Base-by-base conservation (phyloP, 2,797 vertebrate genomes). In the Manis pentadactyla region DNA sequence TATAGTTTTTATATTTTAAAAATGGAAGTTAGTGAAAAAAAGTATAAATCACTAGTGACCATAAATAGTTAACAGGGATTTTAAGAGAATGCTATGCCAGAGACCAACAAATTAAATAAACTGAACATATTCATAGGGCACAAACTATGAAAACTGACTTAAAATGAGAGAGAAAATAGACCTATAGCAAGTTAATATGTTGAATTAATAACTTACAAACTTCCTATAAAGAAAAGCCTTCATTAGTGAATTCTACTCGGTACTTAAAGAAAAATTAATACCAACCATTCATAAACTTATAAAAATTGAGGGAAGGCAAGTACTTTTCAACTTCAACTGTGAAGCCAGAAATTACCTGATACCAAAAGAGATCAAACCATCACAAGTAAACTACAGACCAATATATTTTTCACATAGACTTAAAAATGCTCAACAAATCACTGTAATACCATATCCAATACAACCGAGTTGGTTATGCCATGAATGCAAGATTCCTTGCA, bases 21-120 rank as follows among this genome's bases (percentile, higher is more conserved):
- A 81, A n/a, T 74, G n/a, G 15, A 90, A 66, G 17, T 91, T 82
- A 17, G 46, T 75, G 7, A 29, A 95, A 85, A 82, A 92, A 82
- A 57, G 8, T 37, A 57, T 73, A 29, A 9, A 82, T 39, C 55
- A 53, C 31, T 82, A 57, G 19, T 12, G 66, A 87, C 27, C 57
- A 66, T 51, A 64, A 64, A 31, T 57, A 86, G 25, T 29, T 86
- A n/a, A 39, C 63, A 21, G 21, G 5, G 55, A 64, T n/a, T 64
- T 39, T 51, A 81, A 66, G 25, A 46, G 25, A 81, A 55, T 39
- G 4, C 11, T 66, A n/a, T 39, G 7, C 6, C 75, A 51, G 27
- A 63, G 53, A n/a, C 15, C 49, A 74, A 49, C 7, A 81, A 87
- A 42, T 89, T 64, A 27, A 11, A n/a, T 39, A 46, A 51, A 49